A percentile compares a stretch with the other conserved stretches of the same genome.
These are phyloP conservation scores for Dunckerocampus dactyliophorus DNA, from an alignment of 2,113 vertebrate genomes.

Conservation along the genomic window DNA sequence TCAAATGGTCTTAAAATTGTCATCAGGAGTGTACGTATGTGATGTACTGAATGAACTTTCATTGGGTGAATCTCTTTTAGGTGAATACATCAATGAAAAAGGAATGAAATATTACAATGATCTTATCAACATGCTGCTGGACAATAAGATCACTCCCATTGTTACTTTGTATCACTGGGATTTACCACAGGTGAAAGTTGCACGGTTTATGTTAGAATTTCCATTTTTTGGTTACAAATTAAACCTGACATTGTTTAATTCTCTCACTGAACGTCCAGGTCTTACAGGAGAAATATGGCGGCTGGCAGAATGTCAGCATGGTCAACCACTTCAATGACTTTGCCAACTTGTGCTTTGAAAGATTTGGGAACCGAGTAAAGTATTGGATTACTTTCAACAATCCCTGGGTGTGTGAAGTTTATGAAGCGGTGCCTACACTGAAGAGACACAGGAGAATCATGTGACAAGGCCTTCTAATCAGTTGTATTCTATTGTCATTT, in stretches of 20 bases:
- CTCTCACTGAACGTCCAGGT: constrained; percentile 61
- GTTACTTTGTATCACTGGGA: constrained; percentile 94
- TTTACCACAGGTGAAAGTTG: constrained; percentile 81
- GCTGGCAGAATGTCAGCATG: constrained; percentile 92
- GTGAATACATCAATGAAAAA: constrained; percentile 82
- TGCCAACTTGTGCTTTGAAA: constrained; percentile 89
- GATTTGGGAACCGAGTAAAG: constrained; percentile 86
- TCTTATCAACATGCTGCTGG: constrained; percentile 84
- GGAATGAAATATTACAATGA: constrained; percentile 84
- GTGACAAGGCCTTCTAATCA: too few species aligned
- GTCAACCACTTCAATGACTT: constrained; percentile 84
- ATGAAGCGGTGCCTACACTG: too few species aligned
- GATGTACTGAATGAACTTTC: neutral
- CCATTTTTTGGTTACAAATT: neutral
- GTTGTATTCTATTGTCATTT: neutral
- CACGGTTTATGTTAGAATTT: neutral
- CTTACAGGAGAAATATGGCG: constrained; percentile 83
- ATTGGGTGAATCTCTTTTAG: constrained; percentile 56
- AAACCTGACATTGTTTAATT: neutral
- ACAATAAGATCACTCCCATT: constrained; percentile 83
- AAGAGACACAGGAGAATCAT: too few species aligned
- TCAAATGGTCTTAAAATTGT: neutral
- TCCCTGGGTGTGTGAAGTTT: constrained; percentile 76
- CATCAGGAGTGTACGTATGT: neutral
- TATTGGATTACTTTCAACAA: constrained; percentile 93